These are phyloP conservation scores for Leptobrachium leishanense DNA, from an alignment of 2,113 vertebrate species.

Conservation along the genomic window DNA sequence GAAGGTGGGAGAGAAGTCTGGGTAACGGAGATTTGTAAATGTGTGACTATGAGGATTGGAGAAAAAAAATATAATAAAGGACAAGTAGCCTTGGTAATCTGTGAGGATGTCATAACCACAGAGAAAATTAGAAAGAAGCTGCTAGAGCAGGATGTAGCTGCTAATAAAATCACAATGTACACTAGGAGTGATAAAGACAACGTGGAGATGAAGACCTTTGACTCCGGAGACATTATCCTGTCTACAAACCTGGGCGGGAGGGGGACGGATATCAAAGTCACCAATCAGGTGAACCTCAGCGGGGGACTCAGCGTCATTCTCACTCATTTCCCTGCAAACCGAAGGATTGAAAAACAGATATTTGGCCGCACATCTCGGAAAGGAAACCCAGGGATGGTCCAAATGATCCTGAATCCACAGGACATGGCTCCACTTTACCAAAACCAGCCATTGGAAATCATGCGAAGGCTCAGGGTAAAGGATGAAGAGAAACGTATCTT, in stretches of 20 bases:
- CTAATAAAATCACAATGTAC: constrained; percentile 39
- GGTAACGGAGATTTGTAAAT: constrained; percentile 52
- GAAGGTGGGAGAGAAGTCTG: constrained; percentile 46
- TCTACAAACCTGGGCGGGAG: constrained; percentile 54
- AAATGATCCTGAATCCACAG: constrained; percentile 56
- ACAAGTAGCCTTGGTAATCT: constrained; percentile 51
- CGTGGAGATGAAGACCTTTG: no score
- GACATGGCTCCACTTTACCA: constrained; percentile 48
- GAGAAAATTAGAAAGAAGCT: constrained; percentile 15
- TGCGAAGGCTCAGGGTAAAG: not conserved
- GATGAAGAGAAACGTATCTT: constrained; percentile 5
- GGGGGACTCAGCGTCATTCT: no score
- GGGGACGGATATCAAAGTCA: constrained; percentile 61
- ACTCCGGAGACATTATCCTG: no score
- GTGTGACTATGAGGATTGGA: constrained; percentile 20
- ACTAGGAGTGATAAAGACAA: constrained; percentile 18
- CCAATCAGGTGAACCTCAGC: constrained; percentile 50
- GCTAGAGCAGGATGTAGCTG: constrained; percentile 63
- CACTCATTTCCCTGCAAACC: constrained; percentile 50
- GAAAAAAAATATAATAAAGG: constrained; percentile 21
- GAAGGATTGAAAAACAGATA: constrained; percentile 62
- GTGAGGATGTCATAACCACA: no score
- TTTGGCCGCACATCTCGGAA: no score
- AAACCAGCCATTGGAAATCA: constrained; percentile 11
- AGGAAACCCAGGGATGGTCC: constrained; percentile 49